phyloP scores from a whole-genome alignment of 2,797 vertebrate genomes.

The Oreonectes daqikongensis region DNA sequence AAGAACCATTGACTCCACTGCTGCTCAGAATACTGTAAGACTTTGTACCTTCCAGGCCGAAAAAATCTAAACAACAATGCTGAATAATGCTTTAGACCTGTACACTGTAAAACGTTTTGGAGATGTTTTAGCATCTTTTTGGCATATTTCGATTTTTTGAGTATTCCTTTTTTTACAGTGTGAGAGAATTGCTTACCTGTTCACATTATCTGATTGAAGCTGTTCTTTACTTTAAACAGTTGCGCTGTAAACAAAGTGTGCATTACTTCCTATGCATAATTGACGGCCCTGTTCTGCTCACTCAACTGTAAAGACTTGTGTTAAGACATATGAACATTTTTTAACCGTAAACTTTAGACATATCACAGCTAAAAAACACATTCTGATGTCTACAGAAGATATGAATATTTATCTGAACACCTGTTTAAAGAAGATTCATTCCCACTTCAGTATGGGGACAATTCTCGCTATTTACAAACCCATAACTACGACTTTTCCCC shows the following conservation, averaged over 20 bases:
- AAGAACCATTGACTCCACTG: neutral
- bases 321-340: conserved; percentile 65
- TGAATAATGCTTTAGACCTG: neutral
- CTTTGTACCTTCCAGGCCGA: too few relatives aligned
- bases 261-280: conserved; percentile 75
- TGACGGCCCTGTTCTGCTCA: conserved; percentile 63
- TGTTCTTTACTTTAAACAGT: conserved; percentile 65
- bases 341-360: conserved; percentile 5
- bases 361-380: conserved; percentile 21
- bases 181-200: neutral
- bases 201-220: neutral
- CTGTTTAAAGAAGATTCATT: too few relatives aligned
- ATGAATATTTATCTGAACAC: neutral
- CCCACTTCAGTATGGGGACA: too few relatives aligned
- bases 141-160: neutral
- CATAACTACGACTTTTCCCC: too few relatives aligned
- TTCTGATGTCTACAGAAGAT: conserved; percentile 11
- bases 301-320: conserved; percentile 52
- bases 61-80: neutral
- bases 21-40: neutral
- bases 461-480: too few relatives aligned
- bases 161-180: neutral
- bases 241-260: conserved; percentile 68
- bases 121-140: neutral
- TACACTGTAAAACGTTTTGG: neutral